A percentile compares a stretch with the other conserved stretches of the same genome.
Evolutionary conservation across 2,888 invertebrate genomes (phyloP).

Genomic region (Drosophila kuntzei): DNA sequence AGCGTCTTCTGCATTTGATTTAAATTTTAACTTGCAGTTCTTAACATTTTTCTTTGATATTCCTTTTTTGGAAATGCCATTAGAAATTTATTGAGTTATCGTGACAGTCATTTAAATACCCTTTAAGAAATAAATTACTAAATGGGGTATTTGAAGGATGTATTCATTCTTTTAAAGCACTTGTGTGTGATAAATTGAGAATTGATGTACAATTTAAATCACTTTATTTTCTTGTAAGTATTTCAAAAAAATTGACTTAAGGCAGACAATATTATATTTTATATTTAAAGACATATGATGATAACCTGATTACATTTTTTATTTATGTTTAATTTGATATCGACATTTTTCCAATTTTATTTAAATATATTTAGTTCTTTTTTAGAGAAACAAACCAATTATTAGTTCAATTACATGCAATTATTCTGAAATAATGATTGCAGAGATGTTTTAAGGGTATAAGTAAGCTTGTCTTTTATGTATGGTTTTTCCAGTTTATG

Average conservation of each 20-base stretch:
- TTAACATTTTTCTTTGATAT: background rate
- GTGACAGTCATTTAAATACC: slow-evolving; percentile 9
- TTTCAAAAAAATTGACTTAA: no score
- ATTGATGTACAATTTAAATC: no score
- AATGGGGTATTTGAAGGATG: background rate
- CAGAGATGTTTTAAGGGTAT: background rate
- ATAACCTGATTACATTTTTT: no score
- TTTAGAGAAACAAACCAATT: background rate
- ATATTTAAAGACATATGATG: no score
- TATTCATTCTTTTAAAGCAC: background rate
- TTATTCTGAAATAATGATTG: background rate
- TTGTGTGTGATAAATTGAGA: no score
- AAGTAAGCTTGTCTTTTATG: no score
- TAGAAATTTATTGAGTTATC: slow-evolving; percentile 19
- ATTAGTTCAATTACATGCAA: background rate
- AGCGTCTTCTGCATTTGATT: slow-evolving; percentile 6
- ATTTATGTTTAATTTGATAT: background rate
- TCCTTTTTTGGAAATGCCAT: slow-evolving; percentile 9
- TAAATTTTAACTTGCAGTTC: background rate
- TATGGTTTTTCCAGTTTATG: no score
- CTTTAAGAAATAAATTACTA: background rate
- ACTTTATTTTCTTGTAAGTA: no score
- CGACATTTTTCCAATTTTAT: background rate
- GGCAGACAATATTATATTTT: no score
- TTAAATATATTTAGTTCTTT: background rate